Evolutionary conservation across 2,888 invertebrate genomes (phyloP).

Genomic region (Noctua comes): DNA sequence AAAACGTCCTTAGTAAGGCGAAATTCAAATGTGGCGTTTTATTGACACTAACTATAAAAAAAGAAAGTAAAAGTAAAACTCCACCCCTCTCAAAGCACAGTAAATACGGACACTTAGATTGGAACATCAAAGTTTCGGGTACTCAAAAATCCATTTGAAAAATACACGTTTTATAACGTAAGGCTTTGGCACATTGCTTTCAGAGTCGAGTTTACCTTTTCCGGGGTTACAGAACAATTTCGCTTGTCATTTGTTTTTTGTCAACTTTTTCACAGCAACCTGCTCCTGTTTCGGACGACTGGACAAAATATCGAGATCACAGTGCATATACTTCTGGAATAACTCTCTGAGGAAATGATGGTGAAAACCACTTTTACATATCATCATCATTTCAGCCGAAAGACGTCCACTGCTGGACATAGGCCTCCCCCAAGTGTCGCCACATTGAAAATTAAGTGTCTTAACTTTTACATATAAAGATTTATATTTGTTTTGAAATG

Average conservation of each 20-base stretch:
- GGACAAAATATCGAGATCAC: neutral
- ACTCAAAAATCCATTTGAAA: constrained; percentile 91
- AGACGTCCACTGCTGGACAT: too few relatives aligned
- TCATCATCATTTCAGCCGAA: too few relatives aligned
- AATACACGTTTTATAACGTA: constrained; percentile 83
- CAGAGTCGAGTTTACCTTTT: neutral
- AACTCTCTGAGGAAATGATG: neutral
- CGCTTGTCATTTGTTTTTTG: neutral
- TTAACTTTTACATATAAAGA: neutral
- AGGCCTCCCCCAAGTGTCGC: too few relatives aligned
- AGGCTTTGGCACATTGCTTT: constrained; percentile 48
- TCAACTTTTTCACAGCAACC: neutral
- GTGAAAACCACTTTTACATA: neutral
- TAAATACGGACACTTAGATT: constrained; percentile 88
- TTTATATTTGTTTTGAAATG: neutral
- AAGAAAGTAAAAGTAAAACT: constrained; percentile 83
- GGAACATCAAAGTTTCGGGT: constrained; percentile 87
- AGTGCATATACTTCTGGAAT: neutral
- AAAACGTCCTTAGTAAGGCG: constrained; percentile 70
- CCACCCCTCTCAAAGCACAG: constrained; percentile 77
- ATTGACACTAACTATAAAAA: constrained; percentile 85
- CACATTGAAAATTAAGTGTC: too few relatives aligned
- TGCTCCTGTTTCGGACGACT: neutral
- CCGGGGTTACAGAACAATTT: neutral
- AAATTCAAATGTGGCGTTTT: constrained; percentile 86